Percentiles rank a stretch among this genome's conserved stretches.
phyloP scores from a whole-genome alignment of 2,888 invertebrate species.

The Sesamia inferens region DNA sequence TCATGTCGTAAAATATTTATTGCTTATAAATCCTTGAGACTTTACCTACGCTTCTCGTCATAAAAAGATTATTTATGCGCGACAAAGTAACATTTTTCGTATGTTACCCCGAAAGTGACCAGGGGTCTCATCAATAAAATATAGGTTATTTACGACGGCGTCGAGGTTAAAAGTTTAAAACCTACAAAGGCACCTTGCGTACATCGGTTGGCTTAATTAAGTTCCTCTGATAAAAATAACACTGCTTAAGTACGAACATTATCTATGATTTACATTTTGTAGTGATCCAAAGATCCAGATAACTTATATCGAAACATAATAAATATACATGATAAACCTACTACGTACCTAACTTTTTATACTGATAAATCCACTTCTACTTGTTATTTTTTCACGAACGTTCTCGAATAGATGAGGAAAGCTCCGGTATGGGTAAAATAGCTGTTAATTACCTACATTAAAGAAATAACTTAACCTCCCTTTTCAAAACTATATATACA shows the following conservation, averaged over 20 bases:
- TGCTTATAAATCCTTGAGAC: conserved; percentile 90
- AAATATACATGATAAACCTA: conserved; percentile 45
- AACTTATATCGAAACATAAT: conserved; percentile 64
- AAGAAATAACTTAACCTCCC: conserved; percentile 5
- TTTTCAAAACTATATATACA: not conserved
- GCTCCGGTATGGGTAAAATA: conserved; percentile 7
- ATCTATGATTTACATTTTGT: conserved; percentile 68
- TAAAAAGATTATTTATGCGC: conserved; percentile 90
- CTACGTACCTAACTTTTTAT: conserved; percentile 7
- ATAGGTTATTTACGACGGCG: conserved; percentile 86
- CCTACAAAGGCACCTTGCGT: conserved; percentile 67
- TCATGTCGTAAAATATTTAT: conserved; percentile 90
- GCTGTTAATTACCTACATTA: conserved; percentile 20
- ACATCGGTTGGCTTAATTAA: conserved; percentile 71
- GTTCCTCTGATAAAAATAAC: conserved; percentile 67
- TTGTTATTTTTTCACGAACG: conserved; percentile 29
- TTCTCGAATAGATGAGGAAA: conserved; percentile 10
- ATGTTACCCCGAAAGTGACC: conserved; percentile 87
- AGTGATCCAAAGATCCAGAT: conserved; percentile 69
- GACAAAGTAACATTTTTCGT: conserved; percentile 90
- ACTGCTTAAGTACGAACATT: conserved; percentile 55
- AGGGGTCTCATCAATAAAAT: conserved; percentile 86
- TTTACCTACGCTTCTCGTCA: conserved; percentile 90
- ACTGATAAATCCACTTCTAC: conserved; percentile 15
- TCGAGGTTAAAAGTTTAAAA: conserved; percentile 76